Conservation (phyloP, 1,140 invertebrate species). For the Phymastichus coffea region DNA sequence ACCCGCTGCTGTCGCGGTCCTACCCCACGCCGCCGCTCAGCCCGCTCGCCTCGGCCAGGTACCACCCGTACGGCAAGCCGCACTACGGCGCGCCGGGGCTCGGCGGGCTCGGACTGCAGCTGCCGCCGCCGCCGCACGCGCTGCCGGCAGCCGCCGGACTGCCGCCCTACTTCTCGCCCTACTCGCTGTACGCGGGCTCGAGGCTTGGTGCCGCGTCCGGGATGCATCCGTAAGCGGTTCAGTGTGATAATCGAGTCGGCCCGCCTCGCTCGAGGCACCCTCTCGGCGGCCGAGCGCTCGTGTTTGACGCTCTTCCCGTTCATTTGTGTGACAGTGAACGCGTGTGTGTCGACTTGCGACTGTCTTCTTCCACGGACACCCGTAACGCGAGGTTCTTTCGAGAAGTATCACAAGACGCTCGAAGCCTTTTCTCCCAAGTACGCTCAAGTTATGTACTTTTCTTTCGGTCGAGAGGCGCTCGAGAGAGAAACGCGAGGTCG, state of each 20-base stretch:
- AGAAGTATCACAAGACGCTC: too few species aligned
- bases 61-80: constrained; percentile 84
- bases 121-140: constrained; percentile 66
- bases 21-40: constrained; percentile 86
- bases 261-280: too few species aligned
- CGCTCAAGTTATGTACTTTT: too few species aligned
- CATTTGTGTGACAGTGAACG: too few species aligned
- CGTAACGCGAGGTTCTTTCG: too few species aligned
- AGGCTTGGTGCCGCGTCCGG: constrained; percentile 71
- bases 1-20: constrained; percentile 70
- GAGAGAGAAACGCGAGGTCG: too few species aligned
- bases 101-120: constrained; percentile 60
- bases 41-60: constrained; percentile 75
- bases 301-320: too few species aligned
- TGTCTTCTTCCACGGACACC: too few species aligned
- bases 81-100: constrained; percentile 60
- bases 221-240: constrained; percentile 60
- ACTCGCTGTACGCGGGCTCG: constrained; percentile 78
- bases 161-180: constrained; percentile 80
- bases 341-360: too few species aligned
- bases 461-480: too few species aligned
- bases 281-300: too few species aligned
- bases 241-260: background rate
- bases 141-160: constrained; percentile 51
- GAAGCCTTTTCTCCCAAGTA: too few species aligned